Conservation (phyloP, 2,888 invertebrate genomes). For the Conops quadrifasciatus region DNA sequence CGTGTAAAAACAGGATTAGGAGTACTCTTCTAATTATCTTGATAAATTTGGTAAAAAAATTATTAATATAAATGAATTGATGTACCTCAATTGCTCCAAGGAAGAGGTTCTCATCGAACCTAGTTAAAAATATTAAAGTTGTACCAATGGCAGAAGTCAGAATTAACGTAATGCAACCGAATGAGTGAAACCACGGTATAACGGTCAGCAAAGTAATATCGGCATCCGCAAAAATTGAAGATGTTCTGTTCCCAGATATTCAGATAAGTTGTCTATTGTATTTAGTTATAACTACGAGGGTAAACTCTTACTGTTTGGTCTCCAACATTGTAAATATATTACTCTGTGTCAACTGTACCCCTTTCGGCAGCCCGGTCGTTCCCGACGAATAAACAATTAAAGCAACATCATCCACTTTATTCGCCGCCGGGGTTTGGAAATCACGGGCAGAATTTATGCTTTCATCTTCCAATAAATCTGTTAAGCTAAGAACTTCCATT, state of each 20-base stretch:
- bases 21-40: too few species aligned
- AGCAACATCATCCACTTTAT: constrained; percentile 70
- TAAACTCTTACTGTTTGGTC: constrained; percentile 53
- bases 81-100: constrained; percentile 72
- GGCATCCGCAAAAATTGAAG: constrained; percentile 49
- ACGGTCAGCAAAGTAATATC: constrained; percentile 69
- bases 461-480: constrained; percentile 53
- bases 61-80: background rate
- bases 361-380: constrained; percentile 82
- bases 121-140: constrained; percentile 69
- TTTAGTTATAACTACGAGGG: background rate
- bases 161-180: constrained; percentile 76
- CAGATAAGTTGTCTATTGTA: constrained; percentile 7
- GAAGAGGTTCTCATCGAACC: constrained; percentile 79
- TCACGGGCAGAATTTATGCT: constrained; percentile 58
- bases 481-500: constrained; percentile 48
- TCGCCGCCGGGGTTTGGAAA: constrained; percentile 65
- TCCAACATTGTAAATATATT: constrained; percentile 68
- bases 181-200: constrained; percentile 86
- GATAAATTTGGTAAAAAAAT: too few species aligned
- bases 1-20: too few species aligned
- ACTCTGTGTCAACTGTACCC: constrained; percentile 76
- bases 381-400: constrained; percentile 81
- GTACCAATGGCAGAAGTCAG: constrained; percentile 69
- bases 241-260: constrained; percentile 47